Evolutionary conservation across 1,140 invertebrate species (phyloP), one percentile per base, ranked within the genome.

Genomic region (Ceratosolen solmsi): DNA sequence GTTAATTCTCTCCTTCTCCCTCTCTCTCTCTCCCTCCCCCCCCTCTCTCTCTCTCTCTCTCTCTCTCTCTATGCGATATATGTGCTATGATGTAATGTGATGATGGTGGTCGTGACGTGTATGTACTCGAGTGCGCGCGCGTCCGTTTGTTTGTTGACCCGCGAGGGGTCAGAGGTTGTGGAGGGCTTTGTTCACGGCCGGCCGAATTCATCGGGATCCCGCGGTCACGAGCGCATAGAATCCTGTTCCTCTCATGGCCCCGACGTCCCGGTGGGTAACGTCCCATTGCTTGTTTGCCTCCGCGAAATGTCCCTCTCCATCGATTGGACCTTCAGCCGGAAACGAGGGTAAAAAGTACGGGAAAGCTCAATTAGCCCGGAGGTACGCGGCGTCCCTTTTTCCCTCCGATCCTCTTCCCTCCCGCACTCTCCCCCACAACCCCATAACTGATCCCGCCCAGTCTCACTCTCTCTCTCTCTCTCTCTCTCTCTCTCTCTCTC

Each of bases 331-430:
- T 4, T 11, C 3, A 11, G 15, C 63, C 60, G 30, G 30, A 70
- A 46, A 25, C 5, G 68, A 17, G 9, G 8, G n/a, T 1, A 17
- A 27, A 49, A 27, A 9, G 30, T 8, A 11, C 30, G 77, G 77
- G 51, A 51, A 70, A 56, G 76, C 65, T 56, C 65, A 41, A 79
- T 38, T 41, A 30, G 49, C 7, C 9, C 27, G 65, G 41, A 46
- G 75, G 41, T 77, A 36, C 56, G 74, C 30, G 30, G 41, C 36
- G 1, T 8, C 20, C 33, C 65, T 22, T 27, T 30, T 3, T 5
- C 63, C 33, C 33, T 2, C 38, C n/a, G 11, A 2, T 4, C 38
- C 20, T 0, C 13, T 58, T 38, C 36, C 13, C 7, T 1, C 20
- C 4, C 38, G 2, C 38, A 0, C 38, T 25, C 41, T 25, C 41